Base-by-base conservation (phyloP, 1,140 invertebrate genomes). In the Pectinophora gossypiella region DNA sequence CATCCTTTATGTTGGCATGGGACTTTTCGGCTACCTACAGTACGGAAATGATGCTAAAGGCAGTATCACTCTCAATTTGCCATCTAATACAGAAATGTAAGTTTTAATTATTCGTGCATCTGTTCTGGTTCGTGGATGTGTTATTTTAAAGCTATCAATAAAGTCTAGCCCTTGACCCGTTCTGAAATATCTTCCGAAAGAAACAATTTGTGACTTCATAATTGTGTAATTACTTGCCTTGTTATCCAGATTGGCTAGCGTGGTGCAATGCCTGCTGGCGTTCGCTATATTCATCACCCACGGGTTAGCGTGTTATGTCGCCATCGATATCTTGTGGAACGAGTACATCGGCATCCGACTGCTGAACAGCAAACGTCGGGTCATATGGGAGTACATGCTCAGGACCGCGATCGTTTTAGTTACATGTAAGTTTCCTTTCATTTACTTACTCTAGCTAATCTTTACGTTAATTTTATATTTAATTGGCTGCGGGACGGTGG, bases 271-370 rank as follows among this genome's bases (percentile, higher is more conserved):
- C 7, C 90, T 95, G 54, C 90, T 97, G 71, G 93, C 95, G 0
- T 64, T 95, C 4, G 91, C 95, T 0, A 95, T 97, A 59, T 97
- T 94, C 79, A 90, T 96, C 19, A 94, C 94, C 0, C 96, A 97
- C 83, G 92, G 92, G 0, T 89, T 98, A 13, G 95, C 97, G 61
- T 93, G 95, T 70, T 98, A 97, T 77, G 96, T 98, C 0, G 95
- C 96, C 0, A 92, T 97, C 53, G 94, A 95, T 58, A 97, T 98
- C 53, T 87, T 93, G 2, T 97, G 96, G 95, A 85, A 82, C 54
- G 80, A 81, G 48, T 87, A 88, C 74, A 70, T 88, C 49, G 77
- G 80, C 6, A 52, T 61, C 1, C 66, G 74, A n/a, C 53, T 80
- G 2, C 48, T 72, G 5, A 75, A 79, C 54, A 78, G 59, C 68